Evolutionary conservation across 2,797 vertebrate genomes (phyloP).

Genomic region (Enteromius paludinosus): DNA sequence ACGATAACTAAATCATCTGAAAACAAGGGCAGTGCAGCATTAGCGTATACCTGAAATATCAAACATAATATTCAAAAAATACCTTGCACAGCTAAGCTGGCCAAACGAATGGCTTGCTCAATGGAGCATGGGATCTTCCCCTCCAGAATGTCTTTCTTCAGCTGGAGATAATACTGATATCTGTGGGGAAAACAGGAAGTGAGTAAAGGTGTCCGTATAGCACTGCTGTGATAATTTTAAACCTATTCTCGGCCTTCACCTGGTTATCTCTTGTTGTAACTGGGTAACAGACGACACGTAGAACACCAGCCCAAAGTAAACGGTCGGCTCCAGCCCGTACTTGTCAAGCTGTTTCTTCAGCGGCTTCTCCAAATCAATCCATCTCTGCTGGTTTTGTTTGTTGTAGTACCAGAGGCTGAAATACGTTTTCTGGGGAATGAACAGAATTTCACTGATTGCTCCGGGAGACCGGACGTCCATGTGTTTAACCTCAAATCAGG

Average conservation of each 20-base stretch:
- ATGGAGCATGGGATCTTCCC: constrained; percentile 92
- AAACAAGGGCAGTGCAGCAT: not conserved
- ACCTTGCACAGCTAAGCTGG: constrained; percentile 98
- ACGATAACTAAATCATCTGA: not conserved
- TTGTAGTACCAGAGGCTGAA: constrained; percentile 99
- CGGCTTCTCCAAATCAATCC: constrained; percentile 97
- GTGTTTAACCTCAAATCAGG: not conserved
- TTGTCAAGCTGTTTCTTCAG: constrained; percentile 99
- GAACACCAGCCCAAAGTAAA: constrained; percentile 97
- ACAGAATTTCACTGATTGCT: constrained; percentile 44
- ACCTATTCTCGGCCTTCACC: constrained; percentile 74
- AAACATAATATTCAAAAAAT: constrained; percentile 45
- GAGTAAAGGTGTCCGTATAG: not conserved
- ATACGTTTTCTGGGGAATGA: constrained; percentile 85
- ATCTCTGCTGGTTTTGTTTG: constrained; percentile 97
- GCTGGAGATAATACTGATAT: constrained; percentile 98
- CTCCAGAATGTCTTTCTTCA: constrained; percentile 98
- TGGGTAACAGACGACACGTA: constrained; percentile 91
- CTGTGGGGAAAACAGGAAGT: constrained; percentile 69
- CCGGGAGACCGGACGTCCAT: not conserved
- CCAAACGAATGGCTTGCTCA: constrained; percentile 93
- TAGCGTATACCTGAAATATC: not conserved
- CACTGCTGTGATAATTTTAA: not conserved
- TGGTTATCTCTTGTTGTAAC: constrained; percentile 97
- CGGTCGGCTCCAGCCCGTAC: constrained; percentile 91